Evolutionary conservation across 53 echinoderm and acorn worm species (phyloP).

Genomic region (Zoroaster sp.): DNA sequence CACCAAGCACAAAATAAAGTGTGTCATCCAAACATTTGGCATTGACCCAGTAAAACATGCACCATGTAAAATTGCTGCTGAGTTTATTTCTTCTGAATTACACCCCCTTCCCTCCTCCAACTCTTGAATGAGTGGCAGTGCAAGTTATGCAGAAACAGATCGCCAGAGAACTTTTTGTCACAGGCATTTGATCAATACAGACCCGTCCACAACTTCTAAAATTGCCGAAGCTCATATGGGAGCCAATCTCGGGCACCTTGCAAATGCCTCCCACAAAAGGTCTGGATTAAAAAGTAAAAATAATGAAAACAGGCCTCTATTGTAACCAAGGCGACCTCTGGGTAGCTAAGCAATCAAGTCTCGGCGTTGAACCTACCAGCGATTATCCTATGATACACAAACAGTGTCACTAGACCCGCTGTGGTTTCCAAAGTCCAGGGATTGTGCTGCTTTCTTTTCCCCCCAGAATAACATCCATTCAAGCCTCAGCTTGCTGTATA

Average conservation of each 20-base stretch:
- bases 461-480: constrained; percentile 30
- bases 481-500: constrained; percentile 11
- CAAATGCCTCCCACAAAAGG: constrained; percentile 14
- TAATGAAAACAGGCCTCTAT: constrained; percentile 43
- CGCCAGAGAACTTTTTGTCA: background rate
- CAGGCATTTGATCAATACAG: background rate
- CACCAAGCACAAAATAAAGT: background rate
- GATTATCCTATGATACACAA: constrained; percentile 55
- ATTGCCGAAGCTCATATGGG: background rate
- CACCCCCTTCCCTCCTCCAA: background rate
- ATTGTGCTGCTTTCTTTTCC: background rate
- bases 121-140: background rate
- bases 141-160: background rate
- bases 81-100: background rate
- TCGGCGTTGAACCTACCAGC: constrained; percentile 20
- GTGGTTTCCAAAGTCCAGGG: constrained; percentile 15
- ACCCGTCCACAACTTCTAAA: background rate
- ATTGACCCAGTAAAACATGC: background rate
- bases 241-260: background rate
- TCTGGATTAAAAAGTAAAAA: constrained; percentile 51
- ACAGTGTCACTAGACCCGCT: constrained; percentile 37
- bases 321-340: constrained; percentile 37
- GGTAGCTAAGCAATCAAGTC: constrained; percentile 50
- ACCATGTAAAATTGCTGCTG: background rate
- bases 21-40: background rate